Conservation (phyloP, 2,797 vertebrate species). For the Chaunax sp. region DNA sequence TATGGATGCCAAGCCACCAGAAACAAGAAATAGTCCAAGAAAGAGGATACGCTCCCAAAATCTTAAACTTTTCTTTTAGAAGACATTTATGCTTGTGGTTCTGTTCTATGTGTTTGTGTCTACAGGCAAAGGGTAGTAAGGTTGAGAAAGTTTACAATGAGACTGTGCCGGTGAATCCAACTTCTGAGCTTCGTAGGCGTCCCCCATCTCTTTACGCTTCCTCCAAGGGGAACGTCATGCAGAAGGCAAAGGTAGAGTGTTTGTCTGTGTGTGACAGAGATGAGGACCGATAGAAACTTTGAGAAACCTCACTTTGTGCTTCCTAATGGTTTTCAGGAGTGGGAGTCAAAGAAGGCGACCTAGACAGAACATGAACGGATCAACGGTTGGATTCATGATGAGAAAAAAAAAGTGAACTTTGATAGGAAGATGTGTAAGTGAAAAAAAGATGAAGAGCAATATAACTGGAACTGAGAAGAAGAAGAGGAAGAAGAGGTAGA, state of each 20-base stretch:
- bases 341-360: constrained; percentile 95
- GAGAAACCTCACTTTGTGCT: constrained; percentile 33
- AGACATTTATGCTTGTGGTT: neutral
- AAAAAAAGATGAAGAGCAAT: constrained; percentile 23
- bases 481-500: constrained; percentile 11
- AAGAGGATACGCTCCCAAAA: neutral
- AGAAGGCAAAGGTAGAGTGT: constrained; percentile 92
- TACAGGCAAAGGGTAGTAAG: constrained; percentile 70
- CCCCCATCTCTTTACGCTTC: constrained; percentile 88
- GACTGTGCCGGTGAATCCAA: constrained; percentile 89
- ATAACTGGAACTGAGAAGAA: constrained; percentile 37
- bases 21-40: neutral
- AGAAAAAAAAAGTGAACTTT: constrained; percentile 11
- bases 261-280: neutral
- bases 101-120: constrained; percentile 13
- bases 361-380: constrained; percentile 66
- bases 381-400: constrained; percentile 12
- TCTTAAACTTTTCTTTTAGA: neutral
- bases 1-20: neutral
- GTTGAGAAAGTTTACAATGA: constrained; percentile 81
- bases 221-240: constrained; percentile 91
- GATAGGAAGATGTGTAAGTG: constrained; percentile 16
- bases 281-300: constrained; percentile 1
- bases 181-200: constrained; percentile 91
- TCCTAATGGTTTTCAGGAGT: constrained; percentile 87